Evolutionary conservation across 2,888 invertebrate species (phyloP).

Genomic region (Nomada lathburiana): DNA sequence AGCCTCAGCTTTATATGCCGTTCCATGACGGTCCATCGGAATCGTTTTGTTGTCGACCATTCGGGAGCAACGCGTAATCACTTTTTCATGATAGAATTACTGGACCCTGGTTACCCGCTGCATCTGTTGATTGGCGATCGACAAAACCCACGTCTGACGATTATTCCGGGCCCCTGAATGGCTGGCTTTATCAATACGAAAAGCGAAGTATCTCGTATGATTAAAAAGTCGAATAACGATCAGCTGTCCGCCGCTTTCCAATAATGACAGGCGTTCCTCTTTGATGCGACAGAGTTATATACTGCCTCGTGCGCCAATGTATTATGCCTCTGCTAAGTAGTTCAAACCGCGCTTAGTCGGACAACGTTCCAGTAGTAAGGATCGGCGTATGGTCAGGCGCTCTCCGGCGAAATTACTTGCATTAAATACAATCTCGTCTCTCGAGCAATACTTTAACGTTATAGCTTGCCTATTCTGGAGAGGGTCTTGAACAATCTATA

Average conservation of each 20-base stretch:
- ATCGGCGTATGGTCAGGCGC: neutral
- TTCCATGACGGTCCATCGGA: neutral
- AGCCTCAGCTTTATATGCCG: slow-evolving; percentile 1
- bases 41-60: neutral
- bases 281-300: no score
- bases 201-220: neutral
- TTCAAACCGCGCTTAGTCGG: neutral
- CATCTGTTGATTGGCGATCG: neutral
- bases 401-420: neutral
- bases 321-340: neutral
- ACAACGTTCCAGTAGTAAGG: neutral
- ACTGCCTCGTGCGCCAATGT: no score
- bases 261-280: no score
- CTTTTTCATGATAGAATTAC: neutral
- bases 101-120: slow-evolving; percentile 1
- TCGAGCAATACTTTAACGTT: no score
- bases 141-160: neutral
- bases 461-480: neutral
- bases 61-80: neutral
- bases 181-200: neutral
- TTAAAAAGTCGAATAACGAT: neutral
- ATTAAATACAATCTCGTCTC: neutral
- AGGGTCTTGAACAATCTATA: no score
- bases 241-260: no score
- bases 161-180: neutral